A percentile compares a stretch with the other conserved stretches of the same genome.
These are phyloP conservation scores for Rhea pennata DNA, from an alignment of 2,113 vertebrate genomes.

Conservation along the genomic window DNA sequence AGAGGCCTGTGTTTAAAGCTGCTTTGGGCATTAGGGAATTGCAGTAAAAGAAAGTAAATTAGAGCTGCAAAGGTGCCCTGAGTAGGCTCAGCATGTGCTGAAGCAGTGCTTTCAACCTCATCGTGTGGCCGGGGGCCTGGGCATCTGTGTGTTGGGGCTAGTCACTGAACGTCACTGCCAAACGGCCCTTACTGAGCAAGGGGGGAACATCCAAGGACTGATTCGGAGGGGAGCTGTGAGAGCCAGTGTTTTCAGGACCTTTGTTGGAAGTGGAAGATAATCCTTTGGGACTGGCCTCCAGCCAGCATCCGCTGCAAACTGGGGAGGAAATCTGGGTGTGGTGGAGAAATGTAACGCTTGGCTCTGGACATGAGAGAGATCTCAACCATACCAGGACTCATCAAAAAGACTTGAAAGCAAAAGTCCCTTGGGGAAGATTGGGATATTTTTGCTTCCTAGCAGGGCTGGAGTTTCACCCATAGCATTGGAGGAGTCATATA, in stretches of 20 bases:
- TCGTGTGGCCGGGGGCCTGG: not conserved
- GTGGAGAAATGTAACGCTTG: not conserved
- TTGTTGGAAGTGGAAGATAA: not conserved
- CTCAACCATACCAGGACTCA: not conserved
- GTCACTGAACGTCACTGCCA: not conserved
- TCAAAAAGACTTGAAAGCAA: not conserved
- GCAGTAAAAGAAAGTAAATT: not conserved
- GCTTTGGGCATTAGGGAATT: not conserved
- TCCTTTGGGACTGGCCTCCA: not conserved
- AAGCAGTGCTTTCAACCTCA: too few species aligned
- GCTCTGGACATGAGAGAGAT: not conserved
- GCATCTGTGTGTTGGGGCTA: not conserved
- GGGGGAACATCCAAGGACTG: not conserved
- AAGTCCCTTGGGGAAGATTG: not conserved
- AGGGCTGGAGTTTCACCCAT: not conserved
- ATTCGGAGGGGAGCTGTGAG: too few species aligned
- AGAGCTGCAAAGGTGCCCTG: not conserved
- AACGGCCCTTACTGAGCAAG: not conserved
- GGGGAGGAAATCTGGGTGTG: not conserved
- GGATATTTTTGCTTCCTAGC: not conserved
- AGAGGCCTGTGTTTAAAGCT: not conserved
- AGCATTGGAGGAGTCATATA: not conserved
- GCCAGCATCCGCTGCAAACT: not conserved
- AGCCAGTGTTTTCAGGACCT: not conserved
- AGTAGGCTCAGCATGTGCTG: not conserved